phyloP scores from a whole-genome alignment of 2,797 vertebrate genomes.

The Crenuchus spilurus region DNA sequence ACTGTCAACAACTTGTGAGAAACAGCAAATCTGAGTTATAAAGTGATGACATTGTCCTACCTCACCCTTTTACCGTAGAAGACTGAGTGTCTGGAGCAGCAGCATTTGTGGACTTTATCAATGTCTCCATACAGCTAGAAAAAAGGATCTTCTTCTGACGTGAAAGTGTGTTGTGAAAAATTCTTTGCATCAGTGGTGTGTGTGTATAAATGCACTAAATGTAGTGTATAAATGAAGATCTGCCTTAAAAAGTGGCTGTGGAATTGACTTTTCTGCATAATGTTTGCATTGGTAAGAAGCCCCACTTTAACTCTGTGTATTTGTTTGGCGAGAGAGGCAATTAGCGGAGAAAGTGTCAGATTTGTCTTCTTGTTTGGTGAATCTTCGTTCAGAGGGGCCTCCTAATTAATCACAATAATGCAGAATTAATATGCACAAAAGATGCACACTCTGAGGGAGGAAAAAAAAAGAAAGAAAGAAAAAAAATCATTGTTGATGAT shows the following conservation, averaged over 20 bases:
- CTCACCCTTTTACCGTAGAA: too few relatives aligned
- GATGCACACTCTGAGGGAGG: constrained; percentile 51
- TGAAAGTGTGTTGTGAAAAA: too few relatives aligned
- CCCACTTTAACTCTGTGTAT: constrained; percentile 21
- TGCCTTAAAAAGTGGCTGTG: constrained; percentile 11
- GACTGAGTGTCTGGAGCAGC: too few relatives aligned
- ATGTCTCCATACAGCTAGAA: too few relatives aligned
- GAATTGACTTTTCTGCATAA: constrained; percentile 24
- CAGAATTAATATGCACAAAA: constrained; percentile 78
- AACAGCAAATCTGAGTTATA: too few relatives aligned
- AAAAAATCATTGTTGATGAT: constrained; percentile 69
- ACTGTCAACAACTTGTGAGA: too few relatives aligned
- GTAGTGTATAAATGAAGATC: not conserved
- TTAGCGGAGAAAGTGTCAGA: constrained; percentile 42
- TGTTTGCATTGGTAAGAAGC: constrained; percentile 16
- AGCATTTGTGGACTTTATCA: too few relatives aligned
- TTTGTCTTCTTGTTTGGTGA: constrained; percentile 64
- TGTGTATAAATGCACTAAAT: not conserved
- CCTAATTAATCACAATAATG: constrained; percentile 78
- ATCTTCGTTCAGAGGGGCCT: constrained; percentile 68
- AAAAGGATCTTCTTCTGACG: too few relatives aligned
- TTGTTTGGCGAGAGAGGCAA: constrained; percentile 49
- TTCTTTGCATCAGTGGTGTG: too few relatives aligned
- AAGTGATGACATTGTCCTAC: too few relatives aligned
- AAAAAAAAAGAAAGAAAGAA: not conserved